Evolutionary conservation across 2,888 invertebrate genomes (phyloP), one percentile per base, ranked within the genome.

Genomic region (Lasioglossum morio): DNA sequence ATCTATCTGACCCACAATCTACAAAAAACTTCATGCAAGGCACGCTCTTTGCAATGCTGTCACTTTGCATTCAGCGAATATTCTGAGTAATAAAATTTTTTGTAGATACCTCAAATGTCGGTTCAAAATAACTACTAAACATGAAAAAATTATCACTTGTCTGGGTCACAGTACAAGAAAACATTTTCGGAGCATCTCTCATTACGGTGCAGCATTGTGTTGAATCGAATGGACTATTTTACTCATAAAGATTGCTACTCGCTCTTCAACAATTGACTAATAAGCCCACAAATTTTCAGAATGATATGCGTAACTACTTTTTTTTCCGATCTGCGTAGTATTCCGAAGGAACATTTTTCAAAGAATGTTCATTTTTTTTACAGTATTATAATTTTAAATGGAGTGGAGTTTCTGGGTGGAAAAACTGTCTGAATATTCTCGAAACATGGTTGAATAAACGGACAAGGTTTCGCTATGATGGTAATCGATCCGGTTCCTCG

Each of bases 391-490:
- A 23, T 1, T 3, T 57, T n/a, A n/a, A n/a, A 57, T 23, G 10
- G 10, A 10, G 53, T 10, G 53, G 10, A n/a, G 4, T 57, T n/a
- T n/a, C n/a, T 12, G 4, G n/a, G 4, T 30, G 63, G 19, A 16
- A 63, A 30, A n/a, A n/a, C n/a, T 57, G 16, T 63, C 30, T 7
- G 63, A 16, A 63, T 63, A 63, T 30, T 63, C 63, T 63, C 30
- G 30, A 30, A 63, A 8, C 63, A 30, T 7, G 57, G 57, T n/a
- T 30, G 63, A 63, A 30, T 30, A 30, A 30, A n/a, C 63, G 30
- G 19, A 63, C 63, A 63, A 63, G 63, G 63, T 37, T 37, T 37
- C 69, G 69, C 69, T 69, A 69, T 40, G 70, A 70, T 23, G 69
- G 48, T 40, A 53, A 60, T 72, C 60, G 72, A 73, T 74, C 34